Conservation (phyloP, 2,113 vertebrate species). For the Phylloscopus trochiloides region DNA sequence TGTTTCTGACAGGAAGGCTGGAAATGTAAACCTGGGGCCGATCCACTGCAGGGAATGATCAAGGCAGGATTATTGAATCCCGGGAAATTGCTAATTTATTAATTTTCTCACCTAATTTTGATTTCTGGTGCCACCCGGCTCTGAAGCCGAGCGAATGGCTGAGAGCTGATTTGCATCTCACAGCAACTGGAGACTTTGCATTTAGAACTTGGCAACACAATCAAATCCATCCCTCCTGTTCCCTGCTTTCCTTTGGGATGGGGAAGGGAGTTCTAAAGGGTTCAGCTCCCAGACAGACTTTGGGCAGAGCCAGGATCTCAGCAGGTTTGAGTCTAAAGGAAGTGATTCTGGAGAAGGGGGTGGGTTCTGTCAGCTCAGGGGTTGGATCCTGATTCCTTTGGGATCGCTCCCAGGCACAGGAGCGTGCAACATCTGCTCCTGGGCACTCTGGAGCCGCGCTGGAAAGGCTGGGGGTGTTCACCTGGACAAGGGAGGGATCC, state of each 20-base stretch:
- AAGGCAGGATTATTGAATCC: neutral
- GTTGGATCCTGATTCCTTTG: neutral
- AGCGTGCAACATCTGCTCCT: neutral
- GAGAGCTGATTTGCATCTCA: neutral
- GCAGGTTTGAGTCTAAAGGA: neutral
- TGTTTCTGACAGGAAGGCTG: neutral
- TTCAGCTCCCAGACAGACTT: accelerated
- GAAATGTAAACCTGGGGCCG: neutral
- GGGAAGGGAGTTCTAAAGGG: neutral
- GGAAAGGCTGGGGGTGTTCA: neutral
- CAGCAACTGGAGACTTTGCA: neutral
- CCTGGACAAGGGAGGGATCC: neutral
- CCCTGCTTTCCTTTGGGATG: neutral
- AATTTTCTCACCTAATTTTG: neutral
- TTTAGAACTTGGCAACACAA: neutral
- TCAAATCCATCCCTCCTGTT: neutral
- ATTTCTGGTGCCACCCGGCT: neutral
- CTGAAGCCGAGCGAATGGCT: neutral
- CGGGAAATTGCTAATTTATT: neutral
- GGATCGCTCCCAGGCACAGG: neutral
- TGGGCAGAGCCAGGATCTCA: neutral
- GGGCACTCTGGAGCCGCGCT: neutral
- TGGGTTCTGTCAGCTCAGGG: neutral
- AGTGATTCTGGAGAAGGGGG: no score
- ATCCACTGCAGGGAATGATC: neutral